Percentiles rank a stretch among this genome's conserved stretches.
Conservation (phyloP, 2,888 invertebrate genomes). For the Colletes collaris region DNA sequence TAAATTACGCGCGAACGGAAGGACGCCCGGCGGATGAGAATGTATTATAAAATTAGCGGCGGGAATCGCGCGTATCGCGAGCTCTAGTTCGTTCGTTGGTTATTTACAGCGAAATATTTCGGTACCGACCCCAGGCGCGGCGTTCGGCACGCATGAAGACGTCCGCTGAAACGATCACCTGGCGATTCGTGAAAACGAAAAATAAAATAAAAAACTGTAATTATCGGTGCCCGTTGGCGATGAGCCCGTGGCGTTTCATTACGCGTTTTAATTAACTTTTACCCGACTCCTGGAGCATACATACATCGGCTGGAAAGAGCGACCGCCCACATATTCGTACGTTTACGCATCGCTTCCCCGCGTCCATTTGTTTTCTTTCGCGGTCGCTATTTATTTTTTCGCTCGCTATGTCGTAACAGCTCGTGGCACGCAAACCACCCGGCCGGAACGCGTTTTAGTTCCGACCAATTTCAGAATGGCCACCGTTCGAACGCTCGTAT, state of each 20-base stretch:
- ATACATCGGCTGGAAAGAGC: constrained; percentile 38
- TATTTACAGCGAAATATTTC: constrained; percentile 44
- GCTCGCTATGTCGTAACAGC: background rate
- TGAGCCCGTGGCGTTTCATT: constrained; percentile 55
- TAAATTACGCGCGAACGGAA: constrained; percentile 46
- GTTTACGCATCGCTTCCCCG: constrained; percentile 40
- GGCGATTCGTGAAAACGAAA: constrained; percentile 29
- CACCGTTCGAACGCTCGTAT: constrained; percentile 19
- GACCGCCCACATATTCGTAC: constrained; percentile 43
- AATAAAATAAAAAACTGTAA: constrained; percentile 33
- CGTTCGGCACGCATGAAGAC: constrained; percentile 31
- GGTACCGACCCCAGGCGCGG: background rate
- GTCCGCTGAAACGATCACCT: constrained; percentile 43
- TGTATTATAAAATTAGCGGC: constrained; percentile 50
- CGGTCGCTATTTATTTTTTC: constrained; percentile 35
- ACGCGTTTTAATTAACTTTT: constrained; percentile 63
- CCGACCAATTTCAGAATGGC: constrained; percentile 38
- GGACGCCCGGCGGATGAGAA: constrained; percentile 37
- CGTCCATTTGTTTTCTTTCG: constrained; percentile 49
- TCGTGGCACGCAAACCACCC: background rate
- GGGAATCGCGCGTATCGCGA: background rate
- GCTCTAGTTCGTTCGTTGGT: constrained; percentile 28
- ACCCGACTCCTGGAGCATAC: constrained; percentile 21
- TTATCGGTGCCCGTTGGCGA: constrained; percentile 43
- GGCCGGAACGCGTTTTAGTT: constrained; percentile 13